phyloP scores from a whole-genome alignment of 2,113 vertebrate species.

The Eretmochelys imbricata region DNA sequence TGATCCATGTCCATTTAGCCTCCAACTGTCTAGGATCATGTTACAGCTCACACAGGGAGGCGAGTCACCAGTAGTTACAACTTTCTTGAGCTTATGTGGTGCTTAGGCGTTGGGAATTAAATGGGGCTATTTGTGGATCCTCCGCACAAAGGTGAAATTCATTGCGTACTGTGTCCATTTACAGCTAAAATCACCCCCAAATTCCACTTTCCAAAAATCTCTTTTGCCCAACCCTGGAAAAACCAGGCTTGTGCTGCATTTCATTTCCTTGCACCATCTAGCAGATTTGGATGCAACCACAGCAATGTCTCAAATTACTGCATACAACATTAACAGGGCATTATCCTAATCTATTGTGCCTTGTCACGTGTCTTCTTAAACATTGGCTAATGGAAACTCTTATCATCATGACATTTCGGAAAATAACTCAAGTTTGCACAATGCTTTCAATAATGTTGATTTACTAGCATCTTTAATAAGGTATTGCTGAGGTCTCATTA shows the following conservation, averaged over 20 bases:
- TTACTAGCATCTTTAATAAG: constrained; percentile 30
- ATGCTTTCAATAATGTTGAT: constrained; percentile 39
- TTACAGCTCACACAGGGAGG: background rate
- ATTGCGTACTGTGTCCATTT: background rate
- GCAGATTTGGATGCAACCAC: background rate
- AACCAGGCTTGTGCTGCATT: background rate
- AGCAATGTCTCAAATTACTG: background rate
- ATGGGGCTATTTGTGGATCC: background rate
- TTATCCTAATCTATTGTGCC: background rate
- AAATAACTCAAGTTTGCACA: constrained; percentile 26
- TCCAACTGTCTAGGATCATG: background rate
- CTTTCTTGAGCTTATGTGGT: background rate
- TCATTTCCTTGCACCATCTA: background rate
- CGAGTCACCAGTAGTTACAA: background rate
- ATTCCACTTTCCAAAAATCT: background rate
- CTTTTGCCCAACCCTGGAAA: background rate
- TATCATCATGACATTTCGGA: background rate
- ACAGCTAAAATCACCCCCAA: background rate
- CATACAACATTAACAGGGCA: background rate
- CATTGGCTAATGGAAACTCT: background rate
- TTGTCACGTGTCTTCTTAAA: background rate
- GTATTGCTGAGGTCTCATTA: constrained; percentile 4
- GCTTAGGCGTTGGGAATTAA: background rate
- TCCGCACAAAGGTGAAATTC: background rate
- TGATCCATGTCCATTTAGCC: background rate